These are phyloP conservation scores for Anas flavirostris DNA, from an alignment of 2,797 vertebrate species.

Conservation along the genomic window DNA sequence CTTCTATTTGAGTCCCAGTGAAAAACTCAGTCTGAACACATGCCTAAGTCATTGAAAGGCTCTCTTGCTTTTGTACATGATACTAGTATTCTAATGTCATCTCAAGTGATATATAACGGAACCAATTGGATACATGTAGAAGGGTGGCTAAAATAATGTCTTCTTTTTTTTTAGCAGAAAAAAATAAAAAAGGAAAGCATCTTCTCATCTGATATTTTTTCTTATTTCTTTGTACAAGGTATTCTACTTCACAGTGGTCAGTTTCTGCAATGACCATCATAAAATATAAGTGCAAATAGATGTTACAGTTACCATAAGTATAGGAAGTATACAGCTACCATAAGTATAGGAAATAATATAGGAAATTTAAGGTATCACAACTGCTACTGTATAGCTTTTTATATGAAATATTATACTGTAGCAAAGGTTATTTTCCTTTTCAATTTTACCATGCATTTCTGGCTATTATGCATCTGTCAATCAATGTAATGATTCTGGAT, in stretches of 20 bases:
- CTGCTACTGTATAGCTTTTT: neutral
- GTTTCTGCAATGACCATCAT: neutral
- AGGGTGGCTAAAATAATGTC: neutral
- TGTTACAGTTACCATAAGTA: neutral
- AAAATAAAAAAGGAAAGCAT: neutral
- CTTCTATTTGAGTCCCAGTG: neutral
- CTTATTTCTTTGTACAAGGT: neutral
- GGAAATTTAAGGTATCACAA: neutral
- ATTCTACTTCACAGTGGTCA: neutral
- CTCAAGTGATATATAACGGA: neutral
- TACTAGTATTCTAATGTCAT: neutral
- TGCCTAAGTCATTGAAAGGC: neutral
- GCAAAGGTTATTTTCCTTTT: neutral
- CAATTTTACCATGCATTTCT: neutral
- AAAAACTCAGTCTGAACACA: neutral
- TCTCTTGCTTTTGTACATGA: neutral
- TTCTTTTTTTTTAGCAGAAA: neutral
- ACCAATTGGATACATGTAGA: neutral
- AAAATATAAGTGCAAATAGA: slow-evolving; percentile 16
- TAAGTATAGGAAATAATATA: neutral
- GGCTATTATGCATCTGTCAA: neutral
- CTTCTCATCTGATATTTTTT: neutral
- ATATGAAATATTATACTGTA: neutral
- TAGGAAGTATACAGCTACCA: neutral
- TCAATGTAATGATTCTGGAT: neutral